Evolutionary conservation across 2,113 vertebrate species (phyloP).

Genomic region (Gnathonemus longibarbis): DNA sequence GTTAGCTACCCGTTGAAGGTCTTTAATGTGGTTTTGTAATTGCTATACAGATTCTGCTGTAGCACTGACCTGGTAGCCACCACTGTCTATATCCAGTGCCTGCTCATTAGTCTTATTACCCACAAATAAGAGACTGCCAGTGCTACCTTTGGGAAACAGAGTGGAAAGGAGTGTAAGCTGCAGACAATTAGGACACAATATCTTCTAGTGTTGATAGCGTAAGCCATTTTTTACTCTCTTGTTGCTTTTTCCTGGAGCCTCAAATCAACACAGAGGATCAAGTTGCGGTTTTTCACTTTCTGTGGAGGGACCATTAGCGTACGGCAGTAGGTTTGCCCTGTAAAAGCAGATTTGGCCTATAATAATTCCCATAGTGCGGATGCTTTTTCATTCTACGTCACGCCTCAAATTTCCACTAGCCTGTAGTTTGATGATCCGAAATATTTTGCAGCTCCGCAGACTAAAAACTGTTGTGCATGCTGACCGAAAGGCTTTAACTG

Average conservation of each 20-base stretch:
- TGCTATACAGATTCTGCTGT: not conserved
- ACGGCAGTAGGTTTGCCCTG: not conserved
- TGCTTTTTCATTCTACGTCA: not conserved
- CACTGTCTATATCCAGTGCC: not conserved
- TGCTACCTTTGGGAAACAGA: not conserved
- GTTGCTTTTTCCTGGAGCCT: not conserved
- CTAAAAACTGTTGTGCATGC: not conserved
- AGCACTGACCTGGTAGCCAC: not conserved
- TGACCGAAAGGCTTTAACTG: not conserved
- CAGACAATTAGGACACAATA: not conserved
- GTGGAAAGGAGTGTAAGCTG: not conserved
- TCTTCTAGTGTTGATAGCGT: not conserved
- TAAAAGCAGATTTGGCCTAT: not conserved
- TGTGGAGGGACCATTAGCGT: not conserved
- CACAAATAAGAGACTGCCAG: not conserved
- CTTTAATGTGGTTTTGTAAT: not conserved
- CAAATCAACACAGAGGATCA: not conserved
- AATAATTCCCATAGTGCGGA: not conserved
- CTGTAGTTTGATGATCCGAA: not conserved
- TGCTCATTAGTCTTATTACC: not conserved
- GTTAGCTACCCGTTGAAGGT: not conserved
- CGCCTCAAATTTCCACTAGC: not conserved
- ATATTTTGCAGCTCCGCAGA: not conserved
- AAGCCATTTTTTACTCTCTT: not conserved
- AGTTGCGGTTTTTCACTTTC: not conserved